A percentile compares a stretch with the other conserved stretches of the same genome.
Evolutionary conservation across 2,888 invertebrate genomes (phyloP).

Genomic region (Ophion ventricosus): DNA sequence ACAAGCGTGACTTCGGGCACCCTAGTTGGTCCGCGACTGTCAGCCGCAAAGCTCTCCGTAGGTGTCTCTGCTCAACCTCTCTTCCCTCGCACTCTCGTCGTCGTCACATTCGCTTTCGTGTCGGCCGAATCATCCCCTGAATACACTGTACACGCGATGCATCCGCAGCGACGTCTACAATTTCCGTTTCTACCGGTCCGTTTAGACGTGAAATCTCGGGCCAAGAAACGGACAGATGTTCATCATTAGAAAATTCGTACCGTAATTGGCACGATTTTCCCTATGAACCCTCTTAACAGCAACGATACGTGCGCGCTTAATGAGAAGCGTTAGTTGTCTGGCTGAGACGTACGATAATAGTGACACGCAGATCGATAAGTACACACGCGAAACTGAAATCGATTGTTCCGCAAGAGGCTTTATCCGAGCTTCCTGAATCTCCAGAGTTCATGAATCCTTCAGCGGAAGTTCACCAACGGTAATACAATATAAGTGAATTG

Average conservation of each 20-base stretch:
- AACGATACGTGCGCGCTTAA: slow-evolving; percentile 50
- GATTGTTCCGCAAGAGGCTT: slow-evolving; percentile 28
- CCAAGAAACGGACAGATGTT: slow-evolving; percentile 52
- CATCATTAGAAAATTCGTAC: slow-evolving; percentile 20
- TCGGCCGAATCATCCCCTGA: slow-evolving; percentile 24
- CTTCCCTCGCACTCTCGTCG: slow-evolving; percentile 41
- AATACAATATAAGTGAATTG: slow-evolving; percentile 7
- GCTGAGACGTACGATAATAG: slow-evolving; percentile 50
- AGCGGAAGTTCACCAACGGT: slow-evolving; percentile 14
- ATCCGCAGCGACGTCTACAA: slow-evolving; percentile 62
- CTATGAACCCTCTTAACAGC: neutral
- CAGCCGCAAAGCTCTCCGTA: slow-evolving; percentile 47
- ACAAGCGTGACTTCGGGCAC: slow-evolving; percentile 45
- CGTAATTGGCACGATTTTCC: neutral
- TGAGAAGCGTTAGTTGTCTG: slow-evolving; percentile 44
- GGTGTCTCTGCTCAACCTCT: neutral
- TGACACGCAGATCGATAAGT: slow-evolving; percentile 55
- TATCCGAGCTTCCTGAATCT: slow-evolving; percentile 1
- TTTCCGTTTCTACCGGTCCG: slow-evolving; percentile 54
- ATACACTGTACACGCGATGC: slow-evolving; percentile 56
- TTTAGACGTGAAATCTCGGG: slow-evolving; percentile 44
- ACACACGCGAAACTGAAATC: slow-evolving; percentile 40
- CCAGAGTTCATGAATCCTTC: slow-evolving; percentile 51
- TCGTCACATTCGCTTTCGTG: slow-evolving; percentile 38
- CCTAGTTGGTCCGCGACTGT: slow-evolving; percentile 43